Conservation (phyloP, 2,113 vertebrate genomes). For the Dromiciops gliroides region DNA sequence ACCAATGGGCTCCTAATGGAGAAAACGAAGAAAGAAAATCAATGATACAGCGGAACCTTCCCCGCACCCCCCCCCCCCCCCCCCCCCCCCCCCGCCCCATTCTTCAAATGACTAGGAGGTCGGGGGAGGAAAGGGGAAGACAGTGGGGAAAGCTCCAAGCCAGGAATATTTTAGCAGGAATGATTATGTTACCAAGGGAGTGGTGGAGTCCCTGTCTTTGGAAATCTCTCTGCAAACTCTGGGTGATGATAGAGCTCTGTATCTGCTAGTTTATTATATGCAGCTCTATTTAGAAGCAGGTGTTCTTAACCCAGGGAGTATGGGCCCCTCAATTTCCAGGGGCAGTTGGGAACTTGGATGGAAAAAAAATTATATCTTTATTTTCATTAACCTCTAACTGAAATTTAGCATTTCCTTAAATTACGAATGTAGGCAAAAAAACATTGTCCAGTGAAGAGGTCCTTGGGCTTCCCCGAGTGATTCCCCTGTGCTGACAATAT, state of each 20-base stretch:
- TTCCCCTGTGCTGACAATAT: neutral
- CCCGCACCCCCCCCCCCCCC: too few species aligned
- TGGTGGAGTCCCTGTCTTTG: neutral
- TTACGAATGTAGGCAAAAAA: neutral
- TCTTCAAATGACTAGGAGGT: constrained; percentile 27
- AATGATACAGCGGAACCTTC: constrained; percentile 34
- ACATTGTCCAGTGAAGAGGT: neutral
- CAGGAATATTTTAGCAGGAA: constrained; percentile 32
- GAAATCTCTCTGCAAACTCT: constrained; percentile 37
- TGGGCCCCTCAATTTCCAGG: neutral
- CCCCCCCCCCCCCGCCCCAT: too few species aligned
- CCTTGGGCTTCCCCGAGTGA: neutral
- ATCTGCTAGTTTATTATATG: constrained; percentile 36
- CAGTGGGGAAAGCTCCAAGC: neutral
- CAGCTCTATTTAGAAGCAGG: neutral
- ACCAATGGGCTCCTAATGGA: constrained; percentile 1
- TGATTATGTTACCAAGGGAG: constrained; percentile 13
- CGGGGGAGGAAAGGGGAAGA: neutral
- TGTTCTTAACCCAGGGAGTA: neutral
- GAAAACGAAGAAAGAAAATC: constrained; percentile 50
- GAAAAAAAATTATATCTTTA: neutral
- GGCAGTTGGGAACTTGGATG: neutral
- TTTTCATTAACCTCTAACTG: neutral
- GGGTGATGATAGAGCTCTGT: neutral
- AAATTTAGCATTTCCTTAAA: neutral